Conservation (phyloP, 2,888 invertebrate genomes). For the Nezara viridula region DNA sequence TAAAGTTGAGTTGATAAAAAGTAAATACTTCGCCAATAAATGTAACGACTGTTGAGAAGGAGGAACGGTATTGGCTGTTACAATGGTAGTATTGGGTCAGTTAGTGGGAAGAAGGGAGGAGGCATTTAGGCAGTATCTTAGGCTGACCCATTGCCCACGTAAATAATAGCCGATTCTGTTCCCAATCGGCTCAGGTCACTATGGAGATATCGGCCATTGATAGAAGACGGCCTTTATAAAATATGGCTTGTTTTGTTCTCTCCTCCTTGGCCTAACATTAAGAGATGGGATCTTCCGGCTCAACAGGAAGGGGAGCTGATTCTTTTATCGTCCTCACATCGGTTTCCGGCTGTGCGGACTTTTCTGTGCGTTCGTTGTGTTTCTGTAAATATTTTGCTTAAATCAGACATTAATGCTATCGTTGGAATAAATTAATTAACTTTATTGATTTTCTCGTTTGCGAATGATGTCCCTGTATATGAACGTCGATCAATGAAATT, state of each 20-base stretch:
- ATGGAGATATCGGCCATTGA: conserved; percentile 56
- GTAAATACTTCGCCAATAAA: background rate
- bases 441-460: background rate
- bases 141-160: conserved; percentile 56
- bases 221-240: conserved; percentile 41
- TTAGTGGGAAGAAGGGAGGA: background rate
- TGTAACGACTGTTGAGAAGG: background rate
- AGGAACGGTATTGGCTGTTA: conserved; percentile 1
- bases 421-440: background rate
- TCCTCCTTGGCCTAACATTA: conserved; percentile 37
- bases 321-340: conserved; percentile 8
- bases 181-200: conserved; percentile 55
- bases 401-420: background rate
- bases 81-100: background rate
- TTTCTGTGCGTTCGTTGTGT: background rate
- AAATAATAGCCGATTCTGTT: conserved; percentile 54
- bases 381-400: background rate
- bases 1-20: background rate
- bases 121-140: conserved; percentile 56
- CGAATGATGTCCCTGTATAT: background rate
- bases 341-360: background rate
- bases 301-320: conserved; percentile 33
- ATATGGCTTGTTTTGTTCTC: conserved; percentile 58
- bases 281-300: conserved; percentile 51
- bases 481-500: background rate